phyloP scores from a whole-genome alignment of 2,797 vertebrate genomes.

The Helostoma temminkii region DNA sequence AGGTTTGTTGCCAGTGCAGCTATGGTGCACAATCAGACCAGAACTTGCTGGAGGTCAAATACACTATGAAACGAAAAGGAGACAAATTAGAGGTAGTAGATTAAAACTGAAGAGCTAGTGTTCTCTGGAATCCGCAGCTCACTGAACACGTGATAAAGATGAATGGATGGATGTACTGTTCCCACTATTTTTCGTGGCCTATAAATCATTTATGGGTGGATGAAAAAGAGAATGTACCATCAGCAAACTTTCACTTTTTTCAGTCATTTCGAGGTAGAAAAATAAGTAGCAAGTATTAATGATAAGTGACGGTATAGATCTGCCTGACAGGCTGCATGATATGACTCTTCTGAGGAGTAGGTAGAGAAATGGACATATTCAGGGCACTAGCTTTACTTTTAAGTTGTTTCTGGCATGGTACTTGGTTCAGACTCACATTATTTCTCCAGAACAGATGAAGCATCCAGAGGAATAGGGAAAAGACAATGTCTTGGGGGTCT shows the following conservation, averaged over 20 bases:
- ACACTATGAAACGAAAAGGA: slow-evolving; percentile 8
- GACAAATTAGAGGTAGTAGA: slow-evolving; percentile 33
- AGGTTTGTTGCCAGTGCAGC: slow-evolving; percentile 68
- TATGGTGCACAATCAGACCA: slow-evolving; percentile 40
- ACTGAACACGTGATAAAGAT: slow-evolving; percentile 32
- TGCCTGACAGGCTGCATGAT: slow-evolving; percentile 24
- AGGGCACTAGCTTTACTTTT: slow-evolving; percentile 61
- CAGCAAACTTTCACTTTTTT: slow-evolving; percentile 9
- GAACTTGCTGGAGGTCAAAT: slow-evolving; percentile 49
- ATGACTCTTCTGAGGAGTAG: slow-evolving; percentile 29
- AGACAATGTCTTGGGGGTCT: slow-evolving; percentile 29
- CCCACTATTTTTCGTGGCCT: neutral
- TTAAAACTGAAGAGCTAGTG: slow-evolving; percentile 26
- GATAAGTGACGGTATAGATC: slow-evolving; percentile 6
- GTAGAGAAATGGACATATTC: slow-evolving; percentile 55
- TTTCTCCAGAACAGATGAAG: slow-evolving; percentile 44
- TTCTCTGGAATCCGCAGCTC: slow-evolving; percentile 33
- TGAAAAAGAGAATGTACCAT: neutral
- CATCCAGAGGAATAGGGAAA: too few relatives aligned
- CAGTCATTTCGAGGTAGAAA: neutral
- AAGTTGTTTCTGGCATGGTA: slow-evolving; percentile 41
- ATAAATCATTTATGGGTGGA: slow-evolving; percentile 16
- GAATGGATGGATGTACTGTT: slow-evolving; percentile 4
- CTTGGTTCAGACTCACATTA: slow-evolving; percentile 35
- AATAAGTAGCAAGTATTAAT: slow-evolving; percentile 11